Base-by-base conservation (phyloP, 2,797 vertebrate genomes). In the Danio kyathit region DNA sequence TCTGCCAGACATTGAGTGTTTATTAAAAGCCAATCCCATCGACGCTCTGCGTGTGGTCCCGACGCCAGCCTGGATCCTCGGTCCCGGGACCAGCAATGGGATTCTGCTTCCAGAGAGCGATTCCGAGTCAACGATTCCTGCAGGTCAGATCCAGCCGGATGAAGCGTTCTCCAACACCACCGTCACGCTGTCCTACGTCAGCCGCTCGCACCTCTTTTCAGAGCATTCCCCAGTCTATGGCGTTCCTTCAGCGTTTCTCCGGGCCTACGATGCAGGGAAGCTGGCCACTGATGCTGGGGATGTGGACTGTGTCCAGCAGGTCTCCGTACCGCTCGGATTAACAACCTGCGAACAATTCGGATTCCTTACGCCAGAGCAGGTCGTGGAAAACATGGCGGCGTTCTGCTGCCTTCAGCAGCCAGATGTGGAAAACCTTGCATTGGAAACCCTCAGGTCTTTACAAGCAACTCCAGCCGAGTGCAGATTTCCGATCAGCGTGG, bases 161-260 rank as follows among this genome's bases (percentile, higher is more conserved):
- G 82, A 93, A 78, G 91, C 92, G 82, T 93, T 95, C 86, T 94
- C 94, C 48, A 93, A 91, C 90, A 94, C 94, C 59, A 94, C 94
- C n/a, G 94, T 95, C 85, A 95, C 94, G 11, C 90, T 95, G 16
- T 95, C 94, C 16, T 95, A 95, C 66, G 91, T 95, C 87, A 95
- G 92, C 92, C 88, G 93, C 87, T 94, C 95, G 89, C 92, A 84
- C 43, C 88, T 95, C 76, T 94, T 93, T 83, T 83, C 92, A 19
- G 89, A 77, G 17, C 89, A 86, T 79, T 87, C 90, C 2, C 86
- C 91, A 64, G 79, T 91, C 21, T 92, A 88, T 44, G 87, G 84
- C 5, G 88, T 92, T 43, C 91, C 91, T 0, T 85, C 93, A 9
- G 89, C 94, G 44, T 84, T 90, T 17, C 91, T 87, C 73, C 83